phyloP scores from a whole-genome alignment of 2,888 invertebrate genomes.

The Leptothorax acervorum region DNA sequence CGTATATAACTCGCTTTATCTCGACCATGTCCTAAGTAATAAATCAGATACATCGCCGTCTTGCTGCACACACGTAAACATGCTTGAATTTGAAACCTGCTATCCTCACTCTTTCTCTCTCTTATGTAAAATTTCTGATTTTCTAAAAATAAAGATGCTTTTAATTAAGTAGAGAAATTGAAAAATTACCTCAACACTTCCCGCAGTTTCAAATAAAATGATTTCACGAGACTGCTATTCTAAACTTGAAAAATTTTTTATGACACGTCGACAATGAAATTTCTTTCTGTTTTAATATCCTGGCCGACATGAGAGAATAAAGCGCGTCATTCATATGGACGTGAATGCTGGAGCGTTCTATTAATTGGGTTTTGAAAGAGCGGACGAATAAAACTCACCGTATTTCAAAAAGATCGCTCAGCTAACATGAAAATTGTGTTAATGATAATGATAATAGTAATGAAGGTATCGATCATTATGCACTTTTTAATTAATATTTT shows the following conservation, averaged over 20 bases:
- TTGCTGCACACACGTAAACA: neutral
- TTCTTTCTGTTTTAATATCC: conserved; percentile 24
- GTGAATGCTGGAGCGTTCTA: conserved; percentile 11
- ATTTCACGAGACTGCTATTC: neutral
- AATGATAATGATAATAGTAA: neutral
- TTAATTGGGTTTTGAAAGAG: conserved; percentile 29
- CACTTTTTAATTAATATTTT: conserved; percentile 7
- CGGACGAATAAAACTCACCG: neutral
- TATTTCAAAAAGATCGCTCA: conserved; percentile 20
- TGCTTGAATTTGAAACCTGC: neutral
- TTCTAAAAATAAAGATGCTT: neutral
- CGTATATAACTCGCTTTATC: conserved; percentile 45
- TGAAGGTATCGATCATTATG: no score
- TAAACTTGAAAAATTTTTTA: conserved; percentile 1
- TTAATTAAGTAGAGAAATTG: neutral
- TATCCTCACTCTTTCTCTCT: neutral
- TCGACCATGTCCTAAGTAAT: conserved; percentile 25
- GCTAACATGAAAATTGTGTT: neutral
- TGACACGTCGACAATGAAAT: neutral
- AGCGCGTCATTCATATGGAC: neutral
- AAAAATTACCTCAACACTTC: neutral
- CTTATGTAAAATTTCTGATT: neutral
- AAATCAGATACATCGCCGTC: conserved; percentile 22
- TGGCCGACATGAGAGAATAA: conserved; percentile 1
- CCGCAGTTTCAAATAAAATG: neutral